These are phyloP conservation scores for Xenops minutus DNA, from an alignment of 2,797 vertebrate species.

Conservation along the genomic window DNA sequence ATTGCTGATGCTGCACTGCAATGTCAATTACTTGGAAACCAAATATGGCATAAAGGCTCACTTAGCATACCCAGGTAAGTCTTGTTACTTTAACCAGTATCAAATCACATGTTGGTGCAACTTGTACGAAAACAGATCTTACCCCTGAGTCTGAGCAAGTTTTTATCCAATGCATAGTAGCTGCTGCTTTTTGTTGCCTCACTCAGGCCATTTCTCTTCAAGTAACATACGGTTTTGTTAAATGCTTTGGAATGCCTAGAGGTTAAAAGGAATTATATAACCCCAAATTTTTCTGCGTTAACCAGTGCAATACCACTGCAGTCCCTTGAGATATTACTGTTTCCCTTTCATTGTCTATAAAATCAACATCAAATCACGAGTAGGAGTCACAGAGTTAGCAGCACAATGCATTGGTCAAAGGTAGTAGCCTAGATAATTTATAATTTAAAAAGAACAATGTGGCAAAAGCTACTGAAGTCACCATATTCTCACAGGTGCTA, in stretches of 20 bases:
- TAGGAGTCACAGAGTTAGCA: not conserved
- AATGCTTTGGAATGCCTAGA: not conserved
- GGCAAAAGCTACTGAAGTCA: not conserved
- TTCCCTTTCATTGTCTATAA: not conserved
- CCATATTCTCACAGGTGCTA: not conserved
- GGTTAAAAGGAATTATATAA: not conserved
- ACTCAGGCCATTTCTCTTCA: not conserved
- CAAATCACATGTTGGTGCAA: not conserved
- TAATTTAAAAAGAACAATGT: not conserved
- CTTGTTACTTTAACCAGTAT: not conserved
- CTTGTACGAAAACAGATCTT: not conserved
- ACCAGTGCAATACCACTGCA: not conserved
- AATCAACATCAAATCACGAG: not conserved
- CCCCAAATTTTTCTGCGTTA: not conserved
- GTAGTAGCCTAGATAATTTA: not conserved
- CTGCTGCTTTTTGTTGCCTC: not conserved
- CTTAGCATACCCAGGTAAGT: not conserved
- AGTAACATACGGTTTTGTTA: not conserved
- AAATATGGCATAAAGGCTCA: not conserved
- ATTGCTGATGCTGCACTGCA: not conserved
- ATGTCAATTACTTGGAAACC: not conserved
- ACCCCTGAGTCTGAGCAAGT: not conserved
- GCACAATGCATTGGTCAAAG: not conserved
- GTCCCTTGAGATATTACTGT: not conserved
- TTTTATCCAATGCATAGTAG: not conserved